phyloP scores from a whole-genome alignment of 2,113 vertebrate genomes.

The Cyprichromis sp. region DNA sequence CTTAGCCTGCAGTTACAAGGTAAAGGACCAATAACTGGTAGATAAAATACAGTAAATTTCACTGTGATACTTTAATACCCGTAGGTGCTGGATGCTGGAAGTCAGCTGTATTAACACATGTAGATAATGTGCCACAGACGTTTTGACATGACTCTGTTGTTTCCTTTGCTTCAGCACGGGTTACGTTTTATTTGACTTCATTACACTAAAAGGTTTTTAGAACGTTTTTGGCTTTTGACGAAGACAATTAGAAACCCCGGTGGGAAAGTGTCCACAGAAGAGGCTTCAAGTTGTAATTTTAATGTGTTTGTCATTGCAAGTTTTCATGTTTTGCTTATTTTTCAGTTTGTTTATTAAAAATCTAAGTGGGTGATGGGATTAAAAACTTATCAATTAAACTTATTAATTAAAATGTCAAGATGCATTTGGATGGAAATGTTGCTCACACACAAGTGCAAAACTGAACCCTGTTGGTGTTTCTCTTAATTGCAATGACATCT shows the following conservation, averaged over 20 bases:
- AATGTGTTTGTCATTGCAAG: not conserved
- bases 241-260: not conserved
- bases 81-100: not conserved
- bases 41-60: not conserved
- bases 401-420: not conserved
- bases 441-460: not conserved
- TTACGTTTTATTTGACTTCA: not conserved
- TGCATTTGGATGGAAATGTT: not conserved
- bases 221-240: rapidly evolving
- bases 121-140: not conserved
- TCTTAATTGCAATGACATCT: not conserved
- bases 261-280: too few species aligned
- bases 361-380: not conserved
- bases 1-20: not conserved
- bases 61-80: not conserved
- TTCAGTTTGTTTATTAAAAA: not conserved
- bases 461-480: not conserved
- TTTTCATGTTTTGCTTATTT: not conserved
- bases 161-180: not conserved
- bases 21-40: not conserved
- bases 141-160: not conserved
- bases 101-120: not conserved
- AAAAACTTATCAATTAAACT: not conserved
- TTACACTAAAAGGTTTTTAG: not conserved
- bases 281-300: not conserved